Base-by-base conservation (phyloP, 2,113 vertebrate species). In the Tor tambroides region DNA sequence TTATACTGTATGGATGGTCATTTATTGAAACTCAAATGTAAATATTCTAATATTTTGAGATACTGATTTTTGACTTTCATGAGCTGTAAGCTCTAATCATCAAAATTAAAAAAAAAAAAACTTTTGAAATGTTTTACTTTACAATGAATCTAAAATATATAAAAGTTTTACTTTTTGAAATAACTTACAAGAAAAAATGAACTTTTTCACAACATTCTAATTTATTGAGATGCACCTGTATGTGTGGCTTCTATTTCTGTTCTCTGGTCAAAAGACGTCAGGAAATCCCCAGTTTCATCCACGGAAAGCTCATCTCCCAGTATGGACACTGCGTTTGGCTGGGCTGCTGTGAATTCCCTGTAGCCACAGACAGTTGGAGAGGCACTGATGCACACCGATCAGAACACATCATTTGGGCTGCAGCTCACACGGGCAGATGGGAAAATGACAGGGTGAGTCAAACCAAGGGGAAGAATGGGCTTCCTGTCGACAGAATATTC, bases 201-300 rank as follows among this genome's bases (percentile, higher is more conserved):
- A n/a, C n/a, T n/a, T n/a, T n/a, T n/a, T n/a, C n/a, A n/a, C n/a
- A n/a, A n/a, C n/a, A n/a, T n/a, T n/a, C n/a, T n/a, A n/a, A n/a
- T n/a, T n/a, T n/a, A n/a, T n/a, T n/a, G n/a, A n/a, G n/a, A n/a
- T n/a, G n/a, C n/a, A n/a, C n/a, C n/a, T n/a, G n/a, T n/a, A n/a
- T n/a, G n/a, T n/a, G 35, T 26, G 26, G 23, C 46, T 14, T 85
- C 35, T 28, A 43, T 75, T n/a, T 90, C 59, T 86, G 82, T 88
- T 86, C 65, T 80, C 15, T 21, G 83, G 38, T 89, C 85, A 78
- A 54, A 83, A 81, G 79, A 82, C 69, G 56, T 91, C 87, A 86
- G 89, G 89, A 92, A 90, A 87, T 87, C 84, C 84, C 84, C 85
- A 65, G 87, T 89, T 92, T 91, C 77, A 84, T 77, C n/a, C 86